Base-by-base conservation (phyloP, 2,888 invertebrate species). In the Melanophora roralis region DNA sequence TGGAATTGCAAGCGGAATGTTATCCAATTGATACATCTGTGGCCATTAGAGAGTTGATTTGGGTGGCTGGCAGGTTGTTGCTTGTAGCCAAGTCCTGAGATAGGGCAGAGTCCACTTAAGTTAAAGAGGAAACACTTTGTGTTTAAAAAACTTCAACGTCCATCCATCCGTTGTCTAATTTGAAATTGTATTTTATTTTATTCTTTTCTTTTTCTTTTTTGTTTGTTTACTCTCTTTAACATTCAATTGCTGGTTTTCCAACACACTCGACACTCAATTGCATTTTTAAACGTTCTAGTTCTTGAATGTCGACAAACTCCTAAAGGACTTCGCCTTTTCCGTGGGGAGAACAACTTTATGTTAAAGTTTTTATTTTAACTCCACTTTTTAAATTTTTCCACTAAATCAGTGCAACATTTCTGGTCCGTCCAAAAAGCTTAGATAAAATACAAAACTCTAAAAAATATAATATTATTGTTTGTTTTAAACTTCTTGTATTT, bases 281-380 rank as follows among this genome's bases (percentile, higher is more conserved):
- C 84, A 85, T 85, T 86, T 86, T 86, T 87, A 87, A 86, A 86
- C 86, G 86, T 84, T 86, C 82, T 80, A 64, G n/a, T 57, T 14
- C 65, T 38, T 36, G 14, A 6, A 43, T n/a, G 14, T 36, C 21
- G 45, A 14, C 45, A 62, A 27, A 14, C 19, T 53, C 8, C 34
- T 51, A 34, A 34, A n/a, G 34, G 34, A 45, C 19, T 51, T n/a
- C 38, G 36, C 36, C 53, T 60, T 1, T 34, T 14, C 27, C 6
- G 27, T 27, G 27, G 67, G n/a, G 9, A 49, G 19, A 0, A 40
- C 40, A 49, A 60, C 49, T 71, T 51, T 34, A 60, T 51, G 60
- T 76, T 59, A 16, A 59, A 11, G 27, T 51, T 51, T 59, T 49
- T 23, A 14, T 47, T 21, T 55, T 27, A 27, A 27, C 27, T 27